phyloP scores from a whole-genome alignment of 2,888 invertebrate species.

The Asteroscopus sphinx region DNA sequence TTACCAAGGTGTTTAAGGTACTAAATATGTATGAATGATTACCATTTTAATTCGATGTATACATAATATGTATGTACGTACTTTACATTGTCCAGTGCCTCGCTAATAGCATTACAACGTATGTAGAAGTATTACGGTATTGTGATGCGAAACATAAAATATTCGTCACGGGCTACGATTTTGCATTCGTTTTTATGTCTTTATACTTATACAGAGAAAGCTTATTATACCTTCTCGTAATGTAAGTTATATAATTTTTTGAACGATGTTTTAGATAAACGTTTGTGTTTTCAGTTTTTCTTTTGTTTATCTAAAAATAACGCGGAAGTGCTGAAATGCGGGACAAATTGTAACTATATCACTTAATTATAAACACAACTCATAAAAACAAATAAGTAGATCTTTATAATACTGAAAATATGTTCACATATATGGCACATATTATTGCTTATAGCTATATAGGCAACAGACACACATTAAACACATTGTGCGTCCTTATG shows the following conservation, averaged over 20 bases:
- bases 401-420: not conserved
- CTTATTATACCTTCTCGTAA: slow-evolving; percentile 69
- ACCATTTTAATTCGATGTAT: slow-evolving; percentile 8
- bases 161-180: slow-evolving; percentile 79
- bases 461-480: slow-evolving; percentile 14
- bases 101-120: slow-evolving; percentile 40
- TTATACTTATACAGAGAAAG: slow-evolving; percentile 80
- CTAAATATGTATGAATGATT: slow-evolving; percentile 34
- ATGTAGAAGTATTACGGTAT: slow-evolving; percentile 53
- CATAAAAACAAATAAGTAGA: not conserved
- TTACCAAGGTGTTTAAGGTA: slow-evolving; percentile 3
- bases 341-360: not conserved
- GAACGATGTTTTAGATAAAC: slow-evolving; percentile 30
- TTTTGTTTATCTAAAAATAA: not conserved
- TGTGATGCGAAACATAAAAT: slow-evolving; percentile 71
- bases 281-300: not conserved
- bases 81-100: slow-evolving; percentile 34
- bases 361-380: not conserved
- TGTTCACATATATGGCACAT: not conserved
- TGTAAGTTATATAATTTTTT: slow-evolving; percentile 70
- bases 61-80: slow-evolving; percentile 27
- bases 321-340: not conserved
- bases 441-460: not conserved
- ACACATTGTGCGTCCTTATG: slow-evolving; percentile 19
- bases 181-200: slow-evolving; percentile 72